A percentile compares a stretch with the other conserved stretches of the same genome.
phyloP scores from a whole-genome alignment of 2,113 vertebrate species.

The Conger conger region DNA sequence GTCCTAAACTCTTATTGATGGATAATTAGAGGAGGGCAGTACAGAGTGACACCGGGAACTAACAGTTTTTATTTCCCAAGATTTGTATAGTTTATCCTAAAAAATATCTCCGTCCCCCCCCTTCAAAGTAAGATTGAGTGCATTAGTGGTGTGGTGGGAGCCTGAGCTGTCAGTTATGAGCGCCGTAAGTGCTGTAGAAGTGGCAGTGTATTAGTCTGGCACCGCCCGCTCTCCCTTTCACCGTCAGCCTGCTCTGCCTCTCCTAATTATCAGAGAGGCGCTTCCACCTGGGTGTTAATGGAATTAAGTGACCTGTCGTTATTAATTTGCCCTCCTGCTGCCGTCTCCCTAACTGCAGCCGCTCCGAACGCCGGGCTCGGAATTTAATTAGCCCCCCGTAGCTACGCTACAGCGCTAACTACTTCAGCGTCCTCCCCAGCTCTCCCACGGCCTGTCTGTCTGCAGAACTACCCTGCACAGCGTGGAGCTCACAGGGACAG shows the following conservation, averaged over 20 bases:
- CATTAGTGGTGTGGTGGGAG: not conserved
- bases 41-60: not conserved
- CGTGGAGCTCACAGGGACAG: not conserved
- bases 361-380: not conserved
- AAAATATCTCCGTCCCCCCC: not conserved
- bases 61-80: not conserved
- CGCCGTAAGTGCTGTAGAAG: not conserved
- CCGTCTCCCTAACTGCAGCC: not conserved
- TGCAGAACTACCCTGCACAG: not conserved
- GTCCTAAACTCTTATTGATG: not conserved
- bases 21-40: not conserved
- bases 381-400: slow-evolving; percentile 6
- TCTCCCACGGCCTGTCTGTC: not conserved
- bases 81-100: not conserved
- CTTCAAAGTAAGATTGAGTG: not conserved
- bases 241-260: not conserved
- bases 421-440: not conserved
- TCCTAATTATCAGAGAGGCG: slow-evolving; percentile 5
- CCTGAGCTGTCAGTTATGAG: not conserved
- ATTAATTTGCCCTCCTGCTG: slow-evolving; percentile 11
- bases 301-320: slow-evolving; percentile 22
- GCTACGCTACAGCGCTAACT: not conserved
- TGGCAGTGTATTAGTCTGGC: not conserved
- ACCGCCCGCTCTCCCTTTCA: not conserved
- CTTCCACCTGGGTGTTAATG: slow-evolving; percentile 12